Conservation (phyloP, 2,113 vertebrate species). For the Amazona vittata region DNA sequence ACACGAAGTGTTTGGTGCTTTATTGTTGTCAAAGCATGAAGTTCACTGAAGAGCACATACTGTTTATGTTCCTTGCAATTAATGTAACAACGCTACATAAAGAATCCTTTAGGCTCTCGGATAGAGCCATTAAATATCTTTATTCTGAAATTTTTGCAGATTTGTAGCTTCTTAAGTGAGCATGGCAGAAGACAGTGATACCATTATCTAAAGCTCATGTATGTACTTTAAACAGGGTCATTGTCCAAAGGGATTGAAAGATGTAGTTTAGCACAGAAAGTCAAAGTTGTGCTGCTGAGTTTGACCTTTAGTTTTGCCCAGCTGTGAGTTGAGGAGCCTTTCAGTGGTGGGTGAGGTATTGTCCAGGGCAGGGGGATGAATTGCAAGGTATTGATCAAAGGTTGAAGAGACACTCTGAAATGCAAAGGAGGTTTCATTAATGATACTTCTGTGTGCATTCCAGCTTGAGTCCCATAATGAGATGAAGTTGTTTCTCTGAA, state of each 20-base stretch:
- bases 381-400: not conserved
- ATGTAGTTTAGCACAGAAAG: not conserved
- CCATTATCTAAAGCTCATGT: not conserved
- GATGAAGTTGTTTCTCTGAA: not conserved
- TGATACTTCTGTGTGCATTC: not conserved
- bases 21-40: not conserved
- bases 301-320: not conserved
- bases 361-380: not conserved
- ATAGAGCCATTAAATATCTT: not conserved
- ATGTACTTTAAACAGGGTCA: not conserved
- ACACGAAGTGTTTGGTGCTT: not conserved
- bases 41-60: not conserved
- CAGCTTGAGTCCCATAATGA: not conserved
- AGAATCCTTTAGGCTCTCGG: not conserved
- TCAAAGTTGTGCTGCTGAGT: not conserved
- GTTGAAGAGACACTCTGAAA: not conserved
- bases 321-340: not conserved
- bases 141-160: not conserved
- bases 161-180: not conserved
- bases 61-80: not conserved
- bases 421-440: not conserved
- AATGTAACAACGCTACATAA: not conserved
- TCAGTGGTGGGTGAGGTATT: not conserved
- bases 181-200: accelerated
- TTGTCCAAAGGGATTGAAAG: not conserved